Base-by-base conservation (phyloP, 1,140 invertebrate genomes). In the Oedothorax gibbosus region DNA sequence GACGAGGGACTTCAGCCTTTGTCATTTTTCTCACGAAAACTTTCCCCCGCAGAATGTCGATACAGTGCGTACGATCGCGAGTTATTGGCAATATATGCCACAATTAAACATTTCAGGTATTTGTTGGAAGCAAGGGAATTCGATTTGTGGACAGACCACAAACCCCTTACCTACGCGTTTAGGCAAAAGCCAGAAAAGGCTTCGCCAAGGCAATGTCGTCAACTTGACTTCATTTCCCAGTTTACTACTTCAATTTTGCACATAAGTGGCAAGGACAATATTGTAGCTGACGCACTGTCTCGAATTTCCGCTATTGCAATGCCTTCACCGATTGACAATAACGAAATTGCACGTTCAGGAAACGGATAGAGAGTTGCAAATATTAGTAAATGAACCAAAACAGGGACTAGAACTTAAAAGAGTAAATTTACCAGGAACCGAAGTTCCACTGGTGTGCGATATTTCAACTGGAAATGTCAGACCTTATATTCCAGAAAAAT, bases 141-240 rank as follows among this genome's bases (percentile, higher is more conserved):
- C 79, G 35, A 0, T 7, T 49, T 88, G 10, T 87, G 18, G 49
- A 89, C 88, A 0, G 87, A 90, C 81, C 89, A 89, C 71, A 88
- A 88, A 65, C 88, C 87, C 0, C 85, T 90, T 62, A 87, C 65
- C 0, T 88, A 54, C 75, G 88, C 88, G 8, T 87, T 89, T 57
- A 53, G 10, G 12, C 65, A 85, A 71, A 72, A 66, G 4, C 49
- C 64, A 4, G 87, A 87, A 15, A 64, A 69, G 82, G 66, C 77
- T 18, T 84, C 87, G 21, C 86, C 89, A 3, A 12, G 86, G 12
- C 86, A 90, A 65, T 7, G 14, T 8, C 9, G 87, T 9, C 88
- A 91, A 10, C 77, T 91, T 0, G 88, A 90, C 78, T 89, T 86
- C 20, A 90, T 91, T 15, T 82, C 87, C 0, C 89, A 90, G 85